These are phyloP conservation scores for Pomatostomus ruficeps DNA, from an alignment of 2,113 vertebrate species.

Conservation along the genomic window DNA sequence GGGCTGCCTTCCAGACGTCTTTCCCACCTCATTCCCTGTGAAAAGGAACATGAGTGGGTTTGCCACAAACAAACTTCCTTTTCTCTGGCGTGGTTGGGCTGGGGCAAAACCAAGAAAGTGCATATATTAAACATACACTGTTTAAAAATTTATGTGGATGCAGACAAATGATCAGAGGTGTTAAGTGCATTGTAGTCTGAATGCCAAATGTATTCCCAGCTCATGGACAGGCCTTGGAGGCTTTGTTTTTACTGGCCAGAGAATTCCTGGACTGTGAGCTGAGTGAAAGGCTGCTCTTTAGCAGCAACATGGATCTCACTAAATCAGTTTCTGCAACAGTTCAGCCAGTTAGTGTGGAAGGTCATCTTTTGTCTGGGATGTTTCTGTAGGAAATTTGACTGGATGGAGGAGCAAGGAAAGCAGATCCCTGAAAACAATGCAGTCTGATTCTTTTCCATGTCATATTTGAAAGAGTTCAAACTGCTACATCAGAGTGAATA, in stretches of 20 bases:
- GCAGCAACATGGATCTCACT: background rate
- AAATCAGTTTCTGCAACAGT: background rate
- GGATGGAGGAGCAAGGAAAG: background rate
- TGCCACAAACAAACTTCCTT: background rate
- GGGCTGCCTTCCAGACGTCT: fast-evolving
- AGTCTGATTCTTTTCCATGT: background rate
- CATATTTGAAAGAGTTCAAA: background rate
- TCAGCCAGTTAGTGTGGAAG: background rate
- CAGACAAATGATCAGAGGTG: background rate
- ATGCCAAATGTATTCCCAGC: background rate
- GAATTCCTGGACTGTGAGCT: background rate
- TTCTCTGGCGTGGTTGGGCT: background rate
- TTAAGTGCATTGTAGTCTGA: background rate
- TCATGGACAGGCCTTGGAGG: background rate
- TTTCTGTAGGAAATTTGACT: background rate
- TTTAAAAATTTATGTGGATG: background rate
- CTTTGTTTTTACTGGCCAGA: background rate
- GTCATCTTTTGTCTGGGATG: background rate
- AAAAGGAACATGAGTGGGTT: background rate
- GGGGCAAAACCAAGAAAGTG: background rate
- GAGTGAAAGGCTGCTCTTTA: background rate
- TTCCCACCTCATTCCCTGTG: background rate
- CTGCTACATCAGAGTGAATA: background rate
- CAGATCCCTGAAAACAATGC: background rate
- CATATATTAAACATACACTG: background rate